phyloP scores from a whole-genome alignment of 2,888 invertebrate species.

The Caenorhabditis sinica region DNA sequence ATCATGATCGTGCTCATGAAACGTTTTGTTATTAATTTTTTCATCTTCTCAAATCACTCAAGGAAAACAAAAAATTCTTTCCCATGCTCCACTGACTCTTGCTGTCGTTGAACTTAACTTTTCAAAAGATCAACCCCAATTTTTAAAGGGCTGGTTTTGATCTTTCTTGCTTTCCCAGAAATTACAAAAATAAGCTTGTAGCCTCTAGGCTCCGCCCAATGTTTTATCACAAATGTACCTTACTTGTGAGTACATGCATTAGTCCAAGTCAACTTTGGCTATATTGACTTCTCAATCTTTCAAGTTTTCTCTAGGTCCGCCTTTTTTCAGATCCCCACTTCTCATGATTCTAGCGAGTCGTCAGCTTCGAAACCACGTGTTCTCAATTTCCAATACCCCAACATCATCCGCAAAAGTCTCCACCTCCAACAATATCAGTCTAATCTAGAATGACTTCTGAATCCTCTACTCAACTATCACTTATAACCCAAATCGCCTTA shows the following conservation, averaged over 20 bases:
- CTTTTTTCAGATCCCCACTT: constrained; percentile 49
- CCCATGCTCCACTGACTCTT: constrained; percentile 16
- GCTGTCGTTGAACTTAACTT: background rate
- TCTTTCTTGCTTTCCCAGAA: background rate
- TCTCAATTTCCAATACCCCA: background rate
- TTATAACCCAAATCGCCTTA: constrained; percentile 12
- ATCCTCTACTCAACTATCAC: background rate
- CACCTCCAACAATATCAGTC: constrained; percentile 30
- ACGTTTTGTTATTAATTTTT: too few species aligned
- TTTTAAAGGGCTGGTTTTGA: background rate
- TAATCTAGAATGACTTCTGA: constrained; percentile 5
- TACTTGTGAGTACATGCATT: too few species aligned
- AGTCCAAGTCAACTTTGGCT: too few species aligned
- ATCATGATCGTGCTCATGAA: too few species aligned
- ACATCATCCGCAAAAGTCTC: constrained; percentile 11
- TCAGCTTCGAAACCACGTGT: constrained; percentile 28
- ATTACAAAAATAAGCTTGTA: background rate
- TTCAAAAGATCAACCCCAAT: constrained; percentile 7
- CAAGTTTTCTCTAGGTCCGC: too few species aligned
- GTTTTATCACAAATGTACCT: too few species aligned
- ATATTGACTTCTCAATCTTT: too few species aligned
- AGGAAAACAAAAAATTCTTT: constrained; percentile 2
- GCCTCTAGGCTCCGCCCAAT: background rate
- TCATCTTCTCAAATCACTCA: background rate
- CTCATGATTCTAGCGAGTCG: constrained; percentile 19